Evolutionary conservation across 2,888 invertebrate genomes (phyloP).

Genomic region (Orchesellides sinensis): DNA sequence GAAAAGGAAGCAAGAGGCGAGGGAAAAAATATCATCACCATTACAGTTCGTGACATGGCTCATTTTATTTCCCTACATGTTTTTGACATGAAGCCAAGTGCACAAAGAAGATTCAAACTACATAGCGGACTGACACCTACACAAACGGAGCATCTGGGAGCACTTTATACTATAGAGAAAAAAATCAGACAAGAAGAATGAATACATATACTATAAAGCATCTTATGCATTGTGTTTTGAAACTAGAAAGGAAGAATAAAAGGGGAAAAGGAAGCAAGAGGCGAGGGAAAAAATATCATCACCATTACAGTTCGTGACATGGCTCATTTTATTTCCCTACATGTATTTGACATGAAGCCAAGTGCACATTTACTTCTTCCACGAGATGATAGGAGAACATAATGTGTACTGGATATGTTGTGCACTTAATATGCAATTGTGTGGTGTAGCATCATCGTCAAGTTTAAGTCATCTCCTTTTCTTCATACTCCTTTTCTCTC

Average conservation of each 20-base stretch:
- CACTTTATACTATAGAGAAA: no score
- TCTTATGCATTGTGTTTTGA: neutral
- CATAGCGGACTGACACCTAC: no score
- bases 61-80: constrained; percentile 72
- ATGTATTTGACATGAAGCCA: constrained; percentile 74
- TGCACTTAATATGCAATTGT: constrained; percentile 44
- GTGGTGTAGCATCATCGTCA: constrained; percentile 10
- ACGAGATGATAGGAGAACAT: constrained; percentile 10
- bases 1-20: constrained; percentile 36
- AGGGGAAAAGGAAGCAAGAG: constrained; percentile 32
- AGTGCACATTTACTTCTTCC: constrained; percentile 61
- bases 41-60: constrained; percentile 73
- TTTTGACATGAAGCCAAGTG: constrained; percentile 48
- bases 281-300: constrained; percentile 66
- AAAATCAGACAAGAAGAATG: constrained; percentile 14
- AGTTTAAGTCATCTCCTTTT: constrained; percentile 20
- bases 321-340: constrained; percentile 72
- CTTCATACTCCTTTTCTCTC: neutral
- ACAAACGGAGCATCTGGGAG: no score
- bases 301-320: constrained; percentile 73
- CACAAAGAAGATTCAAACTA: no score
- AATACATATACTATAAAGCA: neutral
- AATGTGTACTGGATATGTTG: neutral
- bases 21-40: constrained; percentile 68
- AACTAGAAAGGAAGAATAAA: constrained; percentile 28